Base-by-base conservation (phyloP, 2,797 vertebrate species). In the Mus minutoides region DNA sequence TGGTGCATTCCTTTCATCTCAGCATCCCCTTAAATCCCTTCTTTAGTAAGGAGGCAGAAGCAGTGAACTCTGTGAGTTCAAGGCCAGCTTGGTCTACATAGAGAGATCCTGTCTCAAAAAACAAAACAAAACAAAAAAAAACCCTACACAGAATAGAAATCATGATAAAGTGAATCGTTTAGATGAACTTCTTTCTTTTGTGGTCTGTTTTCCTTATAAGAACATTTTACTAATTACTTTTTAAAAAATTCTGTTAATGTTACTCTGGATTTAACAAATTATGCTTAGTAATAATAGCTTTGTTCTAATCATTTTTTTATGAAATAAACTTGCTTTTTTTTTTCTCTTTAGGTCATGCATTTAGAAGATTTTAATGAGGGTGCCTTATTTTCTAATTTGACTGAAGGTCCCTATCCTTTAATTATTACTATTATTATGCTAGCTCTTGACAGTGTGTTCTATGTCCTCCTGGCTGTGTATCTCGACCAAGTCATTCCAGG, bases 401-500 rank as follows among this genome's bases (percentile, higher is more conserved):
- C 98, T 40, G 98, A 97, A 2, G 99, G 99, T 9, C 99, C 99
- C 52, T 99, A 99, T 95, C 99, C 99, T 0, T 99, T 99, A 0
- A 99, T 99, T 1, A 99, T 99, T 56, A 99, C 99, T 7, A 92
- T 99, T 46, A 6, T 99, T 67, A 99, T 99, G 94, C 95, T 99
- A 91, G 97, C 98, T 7, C 90, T 99, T 94, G 99, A 99, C 97
- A 99, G 99, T 91, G 5, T 99, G 67, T 99, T 99, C 77, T 99
- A 99, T 94, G 98, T 99, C 52, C 98, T 99, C 16, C 88, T 99
- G 34, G 99, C 99, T 22, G 46, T 99, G 40, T 99, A 99, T 98
- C 98, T 99, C 62, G 99, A 99, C 97, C 99, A 99, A 98, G 99
- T 99, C 19, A 98, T 99, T 78, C 99, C 99, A 98, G 99, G 99